Conservation (phyloP, 2,797 vertebrate species). For the Carapus acus region DNA sequence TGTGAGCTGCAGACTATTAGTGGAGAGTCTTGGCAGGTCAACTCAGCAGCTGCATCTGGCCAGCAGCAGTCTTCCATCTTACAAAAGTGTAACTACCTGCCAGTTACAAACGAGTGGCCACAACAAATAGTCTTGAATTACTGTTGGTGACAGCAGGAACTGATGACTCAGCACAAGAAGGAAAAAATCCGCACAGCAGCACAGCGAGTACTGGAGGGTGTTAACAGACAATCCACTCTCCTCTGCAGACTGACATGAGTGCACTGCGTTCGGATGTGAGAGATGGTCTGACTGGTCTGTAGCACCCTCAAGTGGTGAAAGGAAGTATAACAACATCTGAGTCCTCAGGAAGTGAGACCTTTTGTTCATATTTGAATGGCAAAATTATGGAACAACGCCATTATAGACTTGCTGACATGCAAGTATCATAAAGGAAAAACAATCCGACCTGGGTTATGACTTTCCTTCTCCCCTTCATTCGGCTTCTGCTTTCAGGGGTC, state of each 20-base stretch:
- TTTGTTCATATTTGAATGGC: too few relatives aligned
- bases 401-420: too few relatives aligned
- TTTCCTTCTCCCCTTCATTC: too few relatives aligned
- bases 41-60: background rate
- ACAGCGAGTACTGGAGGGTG: slow-evolving; percentile 11
- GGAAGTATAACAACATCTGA: slow-evolving; percentile 16
- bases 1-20: slow-evolving; percentile 13
- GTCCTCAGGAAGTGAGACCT: too few relatives aligned
- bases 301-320: slow-evolving; percentile 56
- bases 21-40: background rate
- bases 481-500: too few relatives aligned
- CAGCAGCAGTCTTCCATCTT: background rate
- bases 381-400: too few relatives aligned
- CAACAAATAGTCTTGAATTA: slow-evolving; percentile 30
- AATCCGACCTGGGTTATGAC: too few relatives aligned
- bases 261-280: background rate
- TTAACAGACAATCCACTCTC: slow-evolving; percentile 15
- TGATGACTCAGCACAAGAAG: slow-evolving; percentile 48
- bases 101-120: slow-evolving; percentile 23
- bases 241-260: background rate
- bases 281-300: slow-evolving; percentile 33
- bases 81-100: slow-evolving; percentile 11
- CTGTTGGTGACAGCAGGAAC: slow-evolving; percentile 36
- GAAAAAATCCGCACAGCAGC: slow-evolving; percentile 47
- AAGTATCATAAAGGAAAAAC: too few relatives aligned